Evolutionary conservation across 2,888 invertebrate species (phyloP), one percentile per base, ranked within the genome.

Genomic region (Amiota mariae): DNA sequence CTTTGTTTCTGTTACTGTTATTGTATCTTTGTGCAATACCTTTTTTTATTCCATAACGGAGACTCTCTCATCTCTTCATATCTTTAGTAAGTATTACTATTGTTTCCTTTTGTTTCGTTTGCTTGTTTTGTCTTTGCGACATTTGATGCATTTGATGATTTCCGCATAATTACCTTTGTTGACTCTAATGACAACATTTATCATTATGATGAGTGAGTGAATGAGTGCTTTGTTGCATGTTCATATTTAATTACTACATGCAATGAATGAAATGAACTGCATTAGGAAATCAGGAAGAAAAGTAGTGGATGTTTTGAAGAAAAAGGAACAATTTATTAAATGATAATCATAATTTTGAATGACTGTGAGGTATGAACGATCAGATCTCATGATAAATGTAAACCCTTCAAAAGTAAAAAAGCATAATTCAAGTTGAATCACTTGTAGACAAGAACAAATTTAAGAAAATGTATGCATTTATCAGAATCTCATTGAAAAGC

Each of bases 101-200:
- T 24, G 24, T 63, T 63, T 20, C 36, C 36, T 63, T 24, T 63
- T 24, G 13, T n/a, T 46, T 63, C 1, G 18, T 24, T 63, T 63
- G 46, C n/a, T 59, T 59, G 18, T 59, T n/a, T 59, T 59, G 59
- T 59, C 54, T 54, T 15, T 20, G 20, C 4, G 59, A 59, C 59
- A 59, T n/a, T 59, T 59, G 36, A 36, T 63, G 63, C 59, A 59
- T n/a, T 59, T 59, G 36, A 36, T 63, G 63, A 63, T 63, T 63
- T 63, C 63, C 63, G 63, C 63, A 63, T 63, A 63, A 63, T 63
- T 63, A 63, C 63, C 63, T 63, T 63, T 63, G 63, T 63, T 59
- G 36, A 46, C 13, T 36, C 36, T 63, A 63, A 63, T 63, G 63
- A 63, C 12, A 10, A 46, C 46, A 24, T 36, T 46, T 36, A 36